Base-by-base conservation (phyloP, 2,797 vertebrate species). In the Florisuga fusca region DNA sequence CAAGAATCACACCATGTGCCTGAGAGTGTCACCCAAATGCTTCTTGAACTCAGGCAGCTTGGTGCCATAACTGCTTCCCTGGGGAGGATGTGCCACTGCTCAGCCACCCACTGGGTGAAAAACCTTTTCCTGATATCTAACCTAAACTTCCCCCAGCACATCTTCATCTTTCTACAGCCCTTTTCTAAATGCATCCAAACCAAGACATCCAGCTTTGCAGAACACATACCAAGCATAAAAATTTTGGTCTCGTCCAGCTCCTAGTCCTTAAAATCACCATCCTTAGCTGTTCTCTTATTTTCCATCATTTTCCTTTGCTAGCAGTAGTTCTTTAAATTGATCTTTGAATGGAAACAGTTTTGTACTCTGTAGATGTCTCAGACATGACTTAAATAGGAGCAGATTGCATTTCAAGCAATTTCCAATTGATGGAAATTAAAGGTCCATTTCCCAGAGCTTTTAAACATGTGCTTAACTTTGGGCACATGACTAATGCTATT, bases 331-430 rank as follows among this genome's bases (percentile, higher is more conserved):
- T 69, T 89, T 57, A 83, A 72, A 74, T 61, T 87, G 53, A 38
- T 92, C 41, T 76, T 71, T 43, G 61, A 87, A 71, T 2, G 4
- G 12, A 18, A 53, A 71, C 27, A 34, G 41, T 67, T 89, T 67
- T 80, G 27, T 71, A 31, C 46, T 80, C 53, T 54, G 34, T 68
- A 59, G 66, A 38, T 75, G 21, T 78, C 31, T 91, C 66, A n/a
- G 66, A 77, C 19, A 78, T 78, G 38, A 93, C 46, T 73, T 73
- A 45, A 78, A 84, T 87, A 87, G 74, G 59, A 75, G 33, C 62
- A 94, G 64, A 64, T 43, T 85, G 55, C 33, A n/a, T 89, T 91
- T 75, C 66, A 95, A 84, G 62, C 61, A 31, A 31, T 78, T 92
- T 64, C 33, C 61, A 21, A 48, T 9, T 51, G 61, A 80, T 57